phyloP scores from a whole-genome alignment of 1,140 invertebrate genomes.

The Zaprionus ornatus region DNA sequence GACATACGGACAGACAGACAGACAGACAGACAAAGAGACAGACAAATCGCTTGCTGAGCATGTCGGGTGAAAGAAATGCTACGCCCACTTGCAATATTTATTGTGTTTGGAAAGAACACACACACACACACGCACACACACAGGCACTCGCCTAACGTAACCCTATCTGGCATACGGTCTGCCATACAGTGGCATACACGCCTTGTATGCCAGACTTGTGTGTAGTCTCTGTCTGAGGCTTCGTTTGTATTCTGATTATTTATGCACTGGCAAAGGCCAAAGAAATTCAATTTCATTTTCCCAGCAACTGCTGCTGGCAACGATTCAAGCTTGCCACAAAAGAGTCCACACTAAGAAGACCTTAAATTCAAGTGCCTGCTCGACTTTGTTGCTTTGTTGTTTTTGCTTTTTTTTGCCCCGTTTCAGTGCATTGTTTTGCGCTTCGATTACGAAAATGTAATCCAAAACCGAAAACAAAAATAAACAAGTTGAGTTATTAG shows the following conservation, averaged over 20 bases:
- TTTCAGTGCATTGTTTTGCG: constrained; percentile 45
- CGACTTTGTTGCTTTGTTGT: constrained; percentile 1
- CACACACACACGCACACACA: constrained; percentile 9
- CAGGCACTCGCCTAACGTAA: constrained; percentile 50
- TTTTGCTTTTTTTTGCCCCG: too few relatives aligned
- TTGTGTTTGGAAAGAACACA: constrained; percentile 50
- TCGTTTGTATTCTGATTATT: constrained; percentile 56
- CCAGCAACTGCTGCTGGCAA: constrained; percentile 2
- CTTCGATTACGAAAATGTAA: constrained; percentile 52
- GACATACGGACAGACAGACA: constrained; percentile 38
- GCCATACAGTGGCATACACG: constrained; percentile 3
- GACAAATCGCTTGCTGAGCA: constrained; percentile 31
- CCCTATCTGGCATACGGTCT: background rate
- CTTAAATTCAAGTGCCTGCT: constrained; percentile 35
- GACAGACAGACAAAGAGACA: too few relatives aligned
- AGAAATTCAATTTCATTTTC: constrained; percentile 59
- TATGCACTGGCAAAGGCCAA: constrained; percentile 41
- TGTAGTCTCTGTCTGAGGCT: background rate
- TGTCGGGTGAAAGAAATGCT: background rate
- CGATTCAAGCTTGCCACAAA: constrained; percentile 47
- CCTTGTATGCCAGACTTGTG: background rate
- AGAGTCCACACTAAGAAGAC: constrained; percentile 18
- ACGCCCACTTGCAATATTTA: constrained; percentile 70
- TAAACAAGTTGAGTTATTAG: constrained; percentile 47
- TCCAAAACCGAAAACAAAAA: constrained; percentile 30